phyloP scores from a whole-genome alignment of 2,113 vertebrate genomes.

The Platysteira castanea region DNA sequence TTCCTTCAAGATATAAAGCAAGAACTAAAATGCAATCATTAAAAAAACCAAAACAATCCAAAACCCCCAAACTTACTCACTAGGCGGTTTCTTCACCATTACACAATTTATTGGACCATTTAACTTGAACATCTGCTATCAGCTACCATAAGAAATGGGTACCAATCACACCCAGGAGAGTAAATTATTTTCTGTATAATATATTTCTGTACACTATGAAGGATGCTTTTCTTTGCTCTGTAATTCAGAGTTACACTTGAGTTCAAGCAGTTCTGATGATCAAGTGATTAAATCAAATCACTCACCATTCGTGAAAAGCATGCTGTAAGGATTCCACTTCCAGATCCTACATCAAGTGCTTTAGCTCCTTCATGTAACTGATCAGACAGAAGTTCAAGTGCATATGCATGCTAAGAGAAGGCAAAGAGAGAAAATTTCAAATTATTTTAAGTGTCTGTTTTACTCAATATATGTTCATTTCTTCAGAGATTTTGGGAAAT shows the following conservation, averaged over 20 bases:
- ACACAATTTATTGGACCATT: neutral
- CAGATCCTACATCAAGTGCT: conserved; percentile 96
- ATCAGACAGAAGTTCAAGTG: conserved; percentile 93
- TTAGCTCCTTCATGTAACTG: conserved; percentile 95
- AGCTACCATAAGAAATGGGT: neutral
- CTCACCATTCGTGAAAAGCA: conserved; percentile 98
- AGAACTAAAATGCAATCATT: neutral
- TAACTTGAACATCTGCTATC: neutral
- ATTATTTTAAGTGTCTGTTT: neutral
- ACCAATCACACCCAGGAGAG: neutral
- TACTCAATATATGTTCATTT: neutral
- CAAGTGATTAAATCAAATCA: neutral
- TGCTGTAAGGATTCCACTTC: conserved; percentile 94
- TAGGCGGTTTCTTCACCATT: neutral
- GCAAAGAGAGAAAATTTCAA: neutral
- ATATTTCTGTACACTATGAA: neutral
- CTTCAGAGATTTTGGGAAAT: neutral
- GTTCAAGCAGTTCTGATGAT: neutral
- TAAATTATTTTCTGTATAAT: neutral
- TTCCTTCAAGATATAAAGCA: neutral
- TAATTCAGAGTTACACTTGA: neutral
- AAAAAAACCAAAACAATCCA: neutral
- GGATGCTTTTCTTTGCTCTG: neutral
- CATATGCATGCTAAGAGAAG: conserved; percentile 88
- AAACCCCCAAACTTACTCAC: neutral